Conservation (phyloP, 92 coral and sea anemone species). For the Muricea muricata region DNA sequence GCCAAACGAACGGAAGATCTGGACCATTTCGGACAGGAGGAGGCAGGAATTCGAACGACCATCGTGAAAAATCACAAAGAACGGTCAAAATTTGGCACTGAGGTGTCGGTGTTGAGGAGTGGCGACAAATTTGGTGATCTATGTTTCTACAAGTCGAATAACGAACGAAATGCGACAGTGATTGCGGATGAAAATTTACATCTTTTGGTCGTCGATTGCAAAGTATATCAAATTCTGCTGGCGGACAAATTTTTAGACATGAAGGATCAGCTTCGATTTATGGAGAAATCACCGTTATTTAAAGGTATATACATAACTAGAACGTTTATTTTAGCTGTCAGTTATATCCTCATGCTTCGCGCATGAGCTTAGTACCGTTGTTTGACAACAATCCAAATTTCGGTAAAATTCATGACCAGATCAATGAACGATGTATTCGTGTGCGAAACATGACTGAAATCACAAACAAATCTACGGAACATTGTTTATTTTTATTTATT, state of each 20-base stretch:
- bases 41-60: conserved; percentile 57
- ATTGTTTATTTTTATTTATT: too few relatives aligned
- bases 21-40: conserved; percentile 35
- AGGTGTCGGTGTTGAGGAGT: conserved; percentile 70
- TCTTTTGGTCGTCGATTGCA: conserved; percentile 68
- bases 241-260: conserved; percentile 65
- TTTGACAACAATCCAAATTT: too few relatives aligned
- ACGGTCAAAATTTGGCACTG: conserved; percentile 88
- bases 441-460: too few relatives aligned
- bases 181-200: conserved; percentile 84
- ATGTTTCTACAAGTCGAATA: conserved; percentile 73
- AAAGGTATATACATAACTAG: background rate
- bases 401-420: too few relatives aligned
- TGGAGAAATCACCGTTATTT: conserved; percentile 74
- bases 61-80: conserved; percentile 77
- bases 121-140: conserved; percentile 93
- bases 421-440: too few relatives aligned
- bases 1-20: conserved; percentile 82
- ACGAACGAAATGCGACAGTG: conserved; percentile 90
- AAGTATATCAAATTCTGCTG: conserved; percentile 66
- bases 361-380: too few relatives aligned
- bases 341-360: too few relatives aligned
- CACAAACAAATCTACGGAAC: too few relatives aligned
- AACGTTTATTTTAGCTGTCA: too few relatives aligned
- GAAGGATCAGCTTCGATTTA: conserved; percentile 81